Percentiles rank a stretch among this genome's conserved stretches.
These are phyloP conservation scores for Bos indicus DNA, from an alignment of 2,113 vertebrate genomes.

Conservation along the genomic window DNA sequence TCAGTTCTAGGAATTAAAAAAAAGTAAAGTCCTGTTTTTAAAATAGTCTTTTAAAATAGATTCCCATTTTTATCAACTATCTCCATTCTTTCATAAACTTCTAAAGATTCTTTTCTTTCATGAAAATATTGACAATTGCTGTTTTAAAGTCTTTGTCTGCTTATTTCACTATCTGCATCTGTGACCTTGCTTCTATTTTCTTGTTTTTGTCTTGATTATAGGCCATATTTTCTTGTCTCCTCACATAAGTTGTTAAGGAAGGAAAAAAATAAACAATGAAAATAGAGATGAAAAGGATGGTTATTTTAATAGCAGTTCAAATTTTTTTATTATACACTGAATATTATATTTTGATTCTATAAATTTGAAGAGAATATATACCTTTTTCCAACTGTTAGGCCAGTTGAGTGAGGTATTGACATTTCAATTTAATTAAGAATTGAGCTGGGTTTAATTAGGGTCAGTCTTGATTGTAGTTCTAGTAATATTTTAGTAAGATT, in stretches of 20 bases:
- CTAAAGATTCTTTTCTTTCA: neutral
- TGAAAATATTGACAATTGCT: neutral
- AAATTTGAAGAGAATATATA: neutral
- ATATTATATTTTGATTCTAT: neutral
- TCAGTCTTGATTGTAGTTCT: neutral
- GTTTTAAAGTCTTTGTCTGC: neutral
- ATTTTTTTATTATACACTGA: neutral
- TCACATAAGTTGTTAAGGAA: neutral
- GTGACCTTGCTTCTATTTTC: neutral
- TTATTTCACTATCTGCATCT: neutral
- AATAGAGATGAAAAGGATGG: neutral
- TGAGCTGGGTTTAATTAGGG: conserved; percentile 23
- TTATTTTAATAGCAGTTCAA: neutral
- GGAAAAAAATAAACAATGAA: neutral
- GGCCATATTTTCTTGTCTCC: neutral
- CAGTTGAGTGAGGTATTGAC: neutral
- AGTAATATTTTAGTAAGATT: neutral
- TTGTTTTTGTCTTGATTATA: neutral
- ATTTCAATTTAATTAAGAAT: neutral
- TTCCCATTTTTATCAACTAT: neutral
- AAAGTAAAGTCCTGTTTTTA: neutral
- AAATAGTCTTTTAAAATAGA: neutral
- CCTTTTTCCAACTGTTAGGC: neutral
- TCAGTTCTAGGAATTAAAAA: neutral
- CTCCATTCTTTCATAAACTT: neutral